Base-by-base conservation (phyloP, 2,888 invertebrate genomes). In the Leucoma salicis region DNA sequence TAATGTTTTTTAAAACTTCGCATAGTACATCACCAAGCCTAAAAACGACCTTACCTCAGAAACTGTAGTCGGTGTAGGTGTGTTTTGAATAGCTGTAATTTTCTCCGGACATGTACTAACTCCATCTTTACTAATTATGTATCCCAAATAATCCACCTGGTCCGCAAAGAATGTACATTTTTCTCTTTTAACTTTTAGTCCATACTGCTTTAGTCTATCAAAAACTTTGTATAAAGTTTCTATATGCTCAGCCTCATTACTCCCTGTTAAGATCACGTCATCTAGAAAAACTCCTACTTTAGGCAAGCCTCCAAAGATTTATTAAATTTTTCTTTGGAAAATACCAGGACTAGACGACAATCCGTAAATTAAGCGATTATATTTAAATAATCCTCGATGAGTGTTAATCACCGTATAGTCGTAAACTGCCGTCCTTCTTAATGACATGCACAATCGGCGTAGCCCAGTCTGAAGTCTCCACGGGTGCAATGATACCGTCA, bases 401-500 rank as follows among this genome's bases (percentile, higher is more conserved):
- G 35, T 37, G 28, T 42, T 37, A 4, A 42, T 42, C 1, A 37
- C 42, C 7, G 33, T 33, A n/a, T n/a, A n/a, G n/a, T n/a, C n/a
- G n/a, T n/a, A n/a, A n/a, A n/a, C n/a, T n/a, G n/a, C n/a, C n/a
- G n/a, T n/a, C n/a, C n/a, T n/a, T n/a, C n/a, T n/a, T n/a, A n/a
- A n/a, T n/a, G n/a, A n/a, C n/a, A n/a, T n/a, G n/a, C n/a, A n/a
- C n/a, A n/a, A n/a, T n/a, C n/a, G n/a, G n/a, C n/a, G n/a, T n/a
- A n/a, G n/a, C n/a, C n/a, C n/a, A n/a, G n/a, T n/a, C n/a, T n/a
- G n/a, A n/a, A n/a, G n/a, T n/a, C n/a, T n/a, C n/a, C n/a, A n/a
- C n/a, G n/a, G n/a, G n/a, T n/a, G n/a, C n/a, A n/a, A n/a, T n/a
- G n/a, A n/a, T n/a, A n/a, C n/a, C n/a, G n/a, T n/a, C n/a, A n/a